A percentile compares a stretch with the other conserved stretches of the same genome.
These are phyloP conservation scores for Mesitornis unicolor DNA, from an alignment of 2,113 vertebrate genomes.

Conservation along the genomic window DNA sequence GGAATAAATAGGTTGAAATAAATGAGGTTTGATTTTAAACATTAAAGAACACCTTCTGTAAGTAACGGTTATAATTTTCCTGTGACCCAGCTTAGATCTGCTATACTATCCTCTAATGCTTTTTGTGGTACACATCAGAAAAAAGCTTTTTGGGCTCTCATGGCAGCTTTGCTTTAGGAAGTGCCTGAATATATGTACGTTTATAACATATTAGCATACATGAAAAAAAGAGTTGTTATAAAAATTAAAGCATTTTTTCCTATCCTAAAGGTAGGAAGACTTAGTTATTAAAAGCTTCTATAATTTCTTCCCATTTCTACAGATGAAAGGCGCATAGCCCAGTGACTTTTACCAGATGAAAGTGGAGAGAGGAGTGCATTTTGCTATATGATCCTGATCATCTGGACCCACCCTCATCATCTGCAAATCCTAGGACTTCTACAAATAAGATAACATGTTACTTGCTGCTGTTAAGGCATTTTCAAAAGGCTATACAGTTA, in stretches of 20 bases:
- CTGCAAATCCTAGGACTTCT: neutral
- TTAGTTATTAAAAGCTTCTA: neutral
- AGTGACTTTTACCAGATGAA: neutral
- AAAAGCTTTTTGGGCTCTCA: neutral
- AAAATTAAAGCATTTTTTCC: neutral
- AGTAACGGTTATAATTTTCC: neutral
- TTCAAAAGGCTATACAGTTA: neutral
- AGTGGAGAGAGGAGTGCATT: neutral
- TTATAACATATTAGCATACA: neutral
- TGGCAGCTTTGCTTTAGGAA: neutral
- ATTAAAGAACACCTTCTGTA: neutral
- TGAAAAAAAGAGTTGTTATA: neutral
- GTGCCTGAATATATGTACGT: neutral
- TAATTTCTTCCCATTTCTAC: neutral
- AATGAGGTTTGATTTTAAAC: neutral
- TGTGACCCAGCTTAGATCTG: neutral
- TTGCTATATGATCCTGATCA: neutral
- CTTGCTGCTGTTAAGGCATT: neutral
- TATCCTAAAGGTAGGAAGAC: neutral
- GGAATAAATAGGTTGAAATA: neutral
- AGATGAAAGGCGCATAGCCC: neutral
- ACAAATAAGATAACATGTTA: neutral
- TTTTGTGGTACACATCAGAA: neutral
- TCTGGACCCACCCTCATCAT: neutral
- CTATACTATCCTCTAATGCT: neutral